Conservation (phyloP, 2,113 vertebrate species). For the Catagonus wagneri region DNA sequence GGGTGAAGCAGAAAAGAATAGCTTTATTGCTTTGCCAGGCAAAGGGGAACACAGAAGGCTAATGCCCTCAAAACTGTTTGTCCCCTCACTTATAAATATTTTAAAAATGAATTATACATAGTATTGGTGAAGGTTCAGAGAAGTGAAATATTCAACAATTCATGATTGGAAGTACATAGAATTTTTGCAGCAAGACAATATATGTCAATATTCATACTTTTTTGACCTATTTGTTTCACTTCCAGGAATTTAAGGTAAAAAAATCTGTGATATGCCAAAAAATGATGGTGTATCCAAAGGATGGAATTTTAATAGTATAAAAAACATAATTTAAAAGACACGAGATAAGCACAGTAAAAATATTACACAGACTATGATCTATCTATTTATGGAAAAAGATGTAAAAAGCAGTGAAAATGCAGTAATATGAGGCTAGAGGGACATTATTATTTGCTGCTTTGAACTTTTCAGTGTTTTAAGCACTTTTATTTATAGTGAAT, state of each 20-base stretch:
- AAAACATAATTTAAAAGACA: background rate
- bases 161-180: background rate
- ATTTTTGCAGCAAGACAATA: background rate
- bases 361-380: background rate
- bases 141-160: slow-evolving; percentile 16
- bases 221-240: background rate
- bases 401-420: slow-evolving; percentile 2
- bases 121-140: background rate
- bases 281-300: background rate
- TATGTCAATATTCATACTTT: background rate
- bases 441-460: slow-evolving; percentile 4
- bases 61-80: no score
- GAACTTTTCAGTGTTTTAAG: background rate
- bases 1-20: no score
- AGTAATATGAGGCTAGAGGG: background rate
- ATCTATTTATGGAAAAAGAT: background rate
- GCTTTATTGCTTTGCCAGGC: no score
- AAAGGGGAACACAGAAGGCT: no score
- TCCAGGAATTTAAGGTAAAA: background rate
- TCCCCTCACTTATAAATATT: background rate
- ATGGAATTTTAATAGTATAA: slow-evolving; percentile 25
- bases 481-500: background rate
- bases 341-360: background rate
- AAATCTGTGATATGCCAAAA: background rate
- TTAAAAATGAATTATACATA: background rate